Base-by-base conservation (phyloP, 1,140 invertebrate genomes). In the Leptonema lineaticorne region DNA sequence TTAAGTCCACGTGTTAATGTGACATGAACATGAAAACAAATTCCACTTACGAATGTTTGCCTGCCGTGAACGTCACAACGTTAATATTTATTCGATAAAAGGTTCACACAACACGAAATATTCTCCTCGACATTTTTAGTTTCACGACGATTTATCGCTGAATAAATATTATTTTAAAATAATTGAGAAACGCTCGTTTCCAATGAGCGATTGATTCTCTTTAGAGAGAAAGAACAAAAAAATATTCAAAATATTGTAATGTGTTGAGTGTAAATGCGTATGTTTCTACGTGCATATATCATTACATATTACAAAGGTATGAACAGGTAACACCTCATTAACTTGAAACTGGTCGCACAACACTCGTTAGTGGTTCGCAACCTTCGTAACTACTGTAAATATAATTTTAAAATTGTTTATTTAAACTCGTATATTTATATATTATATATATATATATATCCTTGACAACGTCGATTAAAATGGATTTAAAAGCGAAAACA, bases 11-110 rank as follows among this genome's bases (percentile, higher is more conserved):
- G 59, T 62, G 59, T 62, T 62, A 62, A 62, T 62, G 59, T 62
- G 59, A 62, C 59, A 62, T 22, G 30, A 62, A 62, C 59, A 62
- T 62, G 59, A 45, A 62, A 37, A 62, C 59, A 24, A 62, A 62
- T 62, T 33, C 50, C 50, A 53, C 50, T 41, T 11, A 41, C 16
- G 16, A 14, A 24, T 53, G 27, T 3, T 9, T 53, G 27, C 50
- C 22, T 53, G 20, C 8, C 22, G 9, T 2, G 9, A 53, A 24
- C 22, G 20, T 24, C 28, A 16, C 24, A 59, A 14, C 28, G 16
- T 33, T 59, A 28, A 16, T 53, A 26, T 26, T 24, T 53, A 53
- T 53, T 53, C 50, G 50, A 53, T 26, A 11, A 2, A 16, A 14
- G 5, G 30, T 11, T 33, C 30, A 33, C 11, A 33, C n/a, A n/a